Conservation (phyloP, 2,888 invertebrate species). For the Parapristionchus giblindavisi region DNA sequence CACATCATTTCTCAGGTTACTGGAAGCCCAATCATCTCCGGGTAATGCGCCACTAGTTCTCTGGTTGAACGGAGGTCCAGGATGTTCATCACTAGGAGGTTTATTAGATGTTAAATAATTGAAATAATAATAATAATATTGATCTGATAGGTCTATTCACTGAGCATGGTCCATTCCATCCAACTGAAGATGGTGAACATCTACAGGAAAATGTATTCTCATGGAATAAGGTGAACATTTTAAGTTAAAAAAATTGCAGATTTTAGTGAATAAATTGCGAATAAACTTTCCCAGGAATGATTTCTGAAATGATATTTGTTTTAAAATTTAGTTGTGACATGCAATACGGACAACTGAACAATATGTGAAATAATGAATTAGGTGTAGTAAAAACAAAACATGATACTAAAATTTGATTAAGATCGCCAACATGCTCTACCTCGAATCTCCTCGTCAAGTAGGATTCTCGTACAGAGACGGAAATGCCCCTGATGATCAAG, state of each 20-base stretch:
- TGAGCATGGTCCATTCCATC: conserved; percentile 71
- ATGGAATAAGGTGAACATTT: conserved; percentile 64
- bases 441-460: conserved; percentile 74
- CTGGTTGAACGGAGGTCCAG: too few relatives aligned
- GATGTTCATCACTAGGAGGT: too few relatives aligned
- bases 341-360: background rate
- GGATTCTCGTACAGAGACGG: conserved; percentile 71
- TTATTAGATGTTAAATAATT: too few relatives aligned
- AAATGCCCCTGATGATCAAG: conserved; percentile 52
- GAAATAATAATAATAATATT: too few relatives aligned
- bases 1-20: too few relatives aligned
- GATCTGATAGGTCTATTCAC: conserved; percentile 70
- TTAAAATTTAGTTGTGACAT: background rate
- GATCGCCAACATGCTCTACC: conserved; percentile 72
- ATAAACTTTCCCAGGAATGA: background rate
- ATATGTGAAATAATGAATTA: background rate
- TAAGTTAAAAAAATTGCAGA: background rate
- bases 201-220: conserved; percentile 61
- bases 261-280: background rate
- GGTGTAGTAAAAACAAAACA: background rate
- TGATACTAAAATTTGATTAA: background rate
- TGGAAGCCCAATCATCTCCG: too few relatives aligned
- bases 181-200: conserved; percentile 47
- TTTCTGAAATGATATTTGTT: too few relatives aligned
- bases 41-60: too few relatives aligned